Base-by-base conservation (phyloP, 1,140 invertebrate species). In the Solenopsis fugax region DNA sequence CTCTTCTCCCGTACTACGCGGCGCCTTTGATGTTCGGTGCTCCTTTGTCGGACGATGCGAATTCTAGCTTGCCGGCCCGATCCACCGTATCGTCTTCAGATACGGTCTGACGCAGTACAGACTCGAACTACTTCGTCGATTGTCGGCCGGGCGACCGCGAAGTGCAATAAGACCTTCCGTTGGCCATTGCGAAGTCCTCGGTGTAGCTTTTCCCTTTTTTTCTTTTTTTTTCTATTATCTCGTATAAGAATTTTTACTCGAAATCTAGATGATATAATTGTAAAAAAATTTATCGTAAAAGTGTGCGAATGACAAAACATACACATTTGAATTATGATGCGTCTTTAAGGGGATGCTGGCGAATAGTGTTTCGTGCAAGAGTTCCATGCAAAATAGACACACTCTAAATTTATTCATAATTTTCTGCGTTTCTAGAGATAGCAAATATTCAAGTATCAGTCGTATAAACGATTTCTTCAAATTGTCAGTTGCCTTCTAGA, bases 1-100 rank as follows among this genome's bases (percentile, higher is more conserved):
- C 97, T 0, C 91, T 96, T 7, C 93, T 96, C 13, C 95, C 96
- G 0, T 96, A 96, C 77, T 96, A 96, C 76, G 93, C 94, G 1
- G 77, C 93, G 12, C 89, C 93, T 29, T 77, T 91, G 24, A 87
- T 91, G 65, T 91, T 91, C 37, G 88, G 89, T 2, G 69, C 60
- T 18, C 58, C 90, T 10, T n/a, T 90, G 73, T 62, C 90, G 60
- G 90, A 91, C 58, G 89, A 91, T 37, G 76, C 71, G 13, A 89
- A 62, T 50, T 34, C 73, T 54, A 89, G 64, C 62, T 67, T 85
- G 12, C 56, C 88, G 13, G 62, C 89, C 7, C 87, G 88, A 34
- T 12, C 90, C 65, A 58, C 65, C 9, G 64, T 89, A 89, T 87
- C 90, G 0, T 87, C 90, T 1, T 60, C 89, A 0, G 90, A 91